Percentiles rank a stretch among this genome's conserved stretches.
phyloP scores from a whole-genome alignment of 2,797 vertebrate genomes.

The Falco novaeseelandiae region DNA sequence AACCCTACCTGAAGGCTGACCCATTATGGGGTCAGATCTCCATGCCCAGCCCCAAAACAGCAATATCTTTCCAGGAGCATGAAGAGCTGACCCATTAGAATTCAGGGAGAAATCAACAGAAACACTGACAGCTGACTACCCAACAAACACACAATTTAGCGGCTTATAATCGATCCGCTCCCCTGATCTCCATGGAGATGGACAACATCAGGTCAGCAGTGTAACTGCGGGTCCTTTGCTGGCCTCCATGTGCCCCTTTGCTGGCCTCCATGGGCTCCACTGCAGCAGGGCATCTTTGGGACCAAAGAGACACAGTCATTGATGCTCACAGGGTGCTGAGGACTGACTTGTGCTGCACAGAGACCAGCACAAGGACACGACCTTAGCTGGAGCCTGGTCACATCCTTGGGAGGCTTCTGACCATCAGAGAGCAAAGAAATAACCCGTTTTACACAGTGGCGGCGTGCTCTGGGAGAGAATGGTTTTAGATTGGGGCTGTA shows the following conservation, averaged over 20 bases:
- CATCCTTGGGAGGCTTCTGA: not conserved
- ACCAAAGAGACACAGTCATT: not conserved
- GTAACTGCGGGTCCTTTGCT: not conserved
- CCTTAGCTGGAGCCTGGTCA: not conserved
- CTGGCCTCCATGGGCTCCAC: not conserved
- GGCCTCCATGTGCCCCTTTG: not conserved
- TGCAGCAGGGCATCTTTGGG: not conserved
- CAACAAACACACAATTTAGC: not conserved
- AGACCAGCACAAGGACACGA: fast-evolving
- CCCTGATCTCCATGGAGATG: not conserved
- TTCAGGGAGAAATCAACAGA: not conserved
- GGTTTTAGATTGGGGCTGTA: not conserved
- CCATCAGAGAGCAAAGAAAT: not conserved
- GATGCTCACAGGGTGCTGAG: not conserved
- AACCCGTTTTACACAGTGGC: not conserved
- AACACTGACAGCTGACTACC: not conserved
- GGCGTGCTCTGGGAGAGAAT: not conserved
- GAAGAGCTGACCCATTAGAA: not conserved
- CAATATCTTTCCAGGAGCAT: not conserved
- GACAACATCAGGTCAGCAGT: not conserved
- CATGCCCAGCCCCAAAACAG: not conserved
- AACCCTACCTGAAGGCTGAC: not conserved
- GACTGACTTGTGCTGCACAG: fast-evolving
- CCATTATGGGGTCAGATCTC: not conserved
- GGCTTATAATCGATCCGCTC: not conserved